These are phyloP conservation scores for Rhinatrema bivittatum DNA, from an alignment of 2,797 vertebrate genomes.

Conservation along the genomic window DNA sequence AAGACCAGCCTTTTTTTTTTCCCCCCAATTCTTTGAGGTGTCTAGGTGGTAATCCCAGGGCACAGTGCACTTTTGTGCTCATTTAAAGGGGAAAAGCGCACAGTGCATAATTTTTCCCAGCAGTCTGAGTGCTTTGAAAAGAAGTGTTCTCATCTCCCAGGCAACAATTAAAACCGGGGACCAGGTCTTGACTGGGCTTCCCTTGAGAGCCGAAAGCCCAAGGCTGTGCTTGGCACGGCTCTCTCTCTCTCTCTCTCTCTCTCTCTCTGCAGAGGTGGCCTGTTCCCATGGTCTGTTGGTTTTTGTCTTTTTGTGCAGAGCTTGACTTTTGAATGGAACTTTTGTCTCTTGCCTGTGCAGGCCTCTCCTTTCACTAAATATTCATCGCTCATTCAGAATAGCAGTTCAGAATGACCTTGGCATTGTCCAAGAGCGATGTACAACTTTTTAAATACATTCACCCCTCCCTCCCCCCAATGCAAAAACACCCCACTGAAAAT, in stretches of 20 bases:
- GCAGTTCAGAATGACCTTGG: neutral
- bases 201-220: constrained; percentile 18
- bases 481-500: too few relatives aligned
- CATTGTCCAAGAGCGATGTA: neutral
- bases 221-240: constrained; percentile 3
- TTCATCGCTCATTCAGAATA: neutral
- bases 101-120: constrained; percentile 41
- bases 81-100: constrained; percentile 23
- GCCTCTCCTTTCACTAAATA: neutral
- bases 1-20: too few relatives aligned
- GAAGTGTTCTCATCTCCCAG: constrained; percentile 56
- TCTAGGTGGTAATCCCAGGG: constrained; percentile 34
- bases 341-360: neutral
- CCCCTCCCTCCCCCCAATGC: too few relatives aligned
- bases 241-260: too few relatives aligned
- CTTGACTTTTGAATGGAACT: constrained; percentile 1
- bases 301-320: constrained; percentile 22
- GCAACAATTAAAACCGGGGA: constrained; percentile 52
- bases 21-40: too few relatives aligned
- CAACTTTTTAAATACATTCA: neutral
- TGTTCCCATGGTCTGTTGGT: constrained; percentile 24
- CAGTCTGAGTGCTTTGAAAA: constrained; percentile 51
- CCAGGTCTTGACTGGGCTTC: constrained; percentile 31
- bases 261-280: constrained; percentile 1
- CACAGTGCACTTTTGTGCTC: constrained; percentile 29